Conservation (phyloP, 2,888 invertebrate genomes). For the Ctenicera cuprea region DNA sequence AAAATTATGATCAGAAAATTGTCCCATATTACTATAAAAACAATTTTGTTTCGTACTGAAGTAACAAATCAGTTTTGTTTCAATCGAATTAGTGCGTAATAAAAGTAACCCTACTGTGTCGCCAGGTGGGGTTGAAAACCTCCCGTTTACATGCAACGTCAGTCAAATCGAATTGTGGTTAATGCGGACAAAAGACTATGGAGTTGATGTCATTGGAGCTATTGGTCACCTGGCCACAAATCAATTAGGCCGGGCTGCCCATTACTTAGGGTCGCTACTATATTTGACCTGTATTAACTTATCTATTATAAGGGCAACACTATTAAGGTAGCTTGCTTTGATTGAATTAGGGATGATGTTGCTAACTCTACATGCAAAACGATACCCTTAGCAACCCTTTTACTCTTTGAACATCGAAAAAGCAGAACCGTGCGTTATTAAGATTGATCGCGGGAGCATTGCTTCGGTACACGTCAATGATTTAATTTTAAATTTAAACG, state of each 20-base stretch:
- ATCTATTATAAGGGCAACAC: conserved; percentile 40
- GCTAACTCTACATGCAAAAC: not conserved
- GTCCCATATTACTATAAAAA: too few species aligned
- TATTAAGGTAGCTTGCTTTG: conserved; percentile 32
- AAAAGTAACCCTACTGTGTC: not conserved
- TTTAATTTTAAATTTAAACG: not conserved
- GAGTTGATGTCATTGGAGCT: conserved; percentile 47
- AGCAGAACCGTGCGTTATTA: not conserved
- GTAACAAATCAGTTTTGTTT: not conserved
- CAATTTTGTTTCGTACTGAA: not conserved
- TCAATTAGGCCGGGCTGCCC: conserved; percentile 45
- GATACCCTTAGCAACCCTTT: not conserved
- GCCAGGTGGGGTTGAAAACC: not conserved
- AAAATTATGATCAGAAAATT: too few species aligned
- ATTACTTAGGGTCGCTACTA: conserved; percentile 46
- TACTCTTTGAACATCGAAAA: not conserved
- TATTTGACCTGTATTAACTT: conserved; percentile 43
- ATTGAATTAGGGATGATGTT: conserved; percentile 32
- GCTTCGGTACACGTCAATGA: not conserved
- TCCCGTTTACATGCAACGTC: conserved; percentile 40
- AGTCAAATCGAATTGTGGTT: conserved; percentile 49
- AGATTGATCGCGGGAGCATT: not conserved
- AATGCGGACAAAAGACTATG: conserved; percentile 49
- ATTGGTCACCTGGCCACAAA: conserved; percentile 51
- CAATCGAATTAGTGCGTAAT: not conserved